These are phyloP conservation scores for Collichthys lucidus DNA, from an alignment of 2,113 vertebrate genomes.

Conservation along the genomic window DNA sequence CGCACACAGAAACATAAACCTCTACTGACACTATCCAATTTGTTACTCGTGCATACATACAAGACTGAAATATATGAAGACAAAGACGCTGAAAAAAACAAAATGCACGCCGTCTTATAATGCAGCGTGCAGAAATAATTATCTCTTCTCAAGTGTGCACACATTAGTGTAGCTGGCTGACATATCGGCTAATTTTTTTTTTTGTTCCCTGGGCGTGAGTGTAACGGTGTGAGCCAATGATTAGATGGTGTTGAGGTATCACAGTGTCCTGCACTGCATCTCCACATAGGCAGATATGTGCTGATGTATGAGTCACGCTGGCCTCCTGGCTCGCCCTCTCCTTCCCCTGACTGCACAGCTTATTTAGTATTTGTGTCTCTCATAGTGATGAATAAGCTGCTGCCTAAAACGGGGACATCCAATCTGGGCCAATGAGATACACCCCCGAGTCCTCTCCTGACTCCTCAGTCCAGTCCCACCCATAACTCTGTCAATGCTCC, in stretches of 20 bases:
- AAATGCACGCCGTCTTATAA: not conserved
- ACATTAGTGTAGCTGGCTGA: not conserved
- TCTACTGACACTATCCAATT: not conserved
- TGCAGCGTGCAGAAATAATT: not conserved
- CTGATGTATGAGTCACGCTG: constrained; percentile 74
- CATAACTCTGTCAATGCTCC: not conserved
- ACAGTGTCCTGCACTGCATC: not conserved
- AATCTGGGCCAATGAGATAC: constrained; percentile 42
- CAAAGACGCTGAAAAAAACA: too few species aligned
- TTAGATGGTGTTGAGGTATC: not conserved
- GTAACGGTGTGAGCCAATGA: not conserved
- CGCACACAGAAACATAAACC: not conserved
- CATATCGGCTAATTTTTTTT: not conserved
- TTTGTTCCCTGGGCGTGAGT: not conserved
- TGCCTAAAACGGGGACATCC: constrained; percentile 77
- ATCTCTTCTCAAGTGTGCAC: too few species aligned
- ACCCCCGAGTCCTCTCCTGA: not conserved
- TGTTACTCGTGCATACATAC: not conserved
- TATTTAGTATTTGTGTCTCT: constrained; percentile 81
- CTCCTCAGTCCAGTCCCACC: not conserved
- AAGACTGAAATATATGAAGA: not conserved
- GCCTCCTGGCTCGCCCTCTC: constrained; percentile 76
- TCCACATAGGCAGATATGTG: constrained; percentile 51
- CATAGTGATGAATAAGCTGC: constrained; percentile 82
- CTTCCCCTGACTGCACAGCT: constrained; percentile 81